phyloP scores from a whole-genome alignment of 2,888 invertebrate species.

The Linyphia triangularis region DNA sequence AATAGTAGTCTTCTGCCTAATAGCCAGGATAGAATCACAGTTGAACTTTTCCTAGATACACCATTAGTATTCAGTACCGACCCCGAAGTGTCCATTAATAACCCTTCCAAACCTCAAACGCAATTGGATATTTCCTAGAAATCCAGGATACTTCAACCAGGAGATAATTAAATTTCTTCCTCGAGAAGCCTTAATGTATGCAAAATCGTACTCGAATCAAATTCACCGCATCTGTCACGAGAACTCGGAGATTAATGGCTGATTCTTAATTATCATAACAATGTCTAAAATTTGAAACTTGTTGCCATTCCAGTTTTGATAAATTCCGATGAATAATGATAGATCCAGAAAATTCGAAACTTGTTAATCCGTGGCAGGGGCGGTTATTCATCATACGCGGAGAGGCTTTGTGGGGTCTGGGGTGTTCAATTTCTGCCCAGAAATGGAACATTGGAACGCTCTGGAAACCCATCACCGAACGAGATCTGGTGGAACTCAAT shows the following conservation, averaged over 20 bases:
- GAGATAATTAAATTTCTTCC: no score
- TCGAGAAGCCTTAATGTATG: no score
- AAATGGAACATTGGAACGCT: not conserved
- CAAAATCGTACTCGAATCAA: no score
- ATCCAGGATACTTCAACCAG: no score
- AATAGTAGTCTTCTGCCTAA: no score
- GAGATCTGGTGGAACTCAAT: not conserved
- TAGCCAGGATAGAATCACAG: no score
- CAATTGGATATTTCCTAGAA: no score
- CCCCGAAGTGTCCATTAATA: no score
- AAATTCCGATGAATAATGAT: constrained; percentile 19
- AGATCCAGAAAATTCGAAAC: constrained; percentile 33
- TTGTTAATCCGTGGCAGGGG: constrained; percentile 11
- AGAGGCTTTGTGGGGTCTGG: not conserved
- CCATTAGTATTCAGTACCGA: no score
- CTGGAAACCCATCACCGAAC: not conserved
- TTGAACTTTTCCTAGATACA: no score
- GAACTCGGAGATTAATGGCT: not conserved
- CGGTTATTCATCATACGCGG: constrained; percentile 7
- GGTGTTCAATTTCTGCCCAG: not conserved
- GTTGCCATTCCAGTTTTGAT: constrained; percentile 11
- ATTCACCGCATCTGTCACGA: not conserved
- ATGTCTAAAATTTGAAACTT: constrained; percentile 24
- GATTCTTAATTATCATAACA: constrained; percentile 39
- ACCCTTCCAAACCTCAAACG: no score